Evolutionary conservation across 1,140 invertebrate species (phyloP).

Genomic region (Drosophila suzukii): DNA sequence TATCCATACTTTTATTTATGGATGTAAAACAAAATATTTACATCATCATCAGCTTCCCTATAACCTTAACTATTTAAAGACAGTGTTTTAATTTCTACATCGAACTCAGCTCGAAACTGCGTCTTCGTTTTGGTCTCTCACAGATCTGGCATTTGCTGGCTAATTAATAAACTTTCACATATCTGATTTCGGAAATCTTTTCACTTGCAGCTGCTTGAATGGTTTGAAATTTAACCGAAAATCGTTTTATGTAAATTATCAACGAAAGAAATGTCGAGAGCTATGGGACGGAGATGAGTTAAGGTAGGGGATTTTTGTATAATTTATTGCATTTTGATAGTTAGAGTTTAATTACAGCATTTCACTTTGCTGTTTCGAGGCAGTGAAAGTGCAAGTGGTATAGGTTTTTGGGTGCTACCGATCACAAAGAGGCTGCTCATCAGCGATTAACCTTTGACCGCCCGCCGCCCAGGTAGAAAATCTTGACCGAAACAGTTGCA

Average conservation of each 20-base stretch:
- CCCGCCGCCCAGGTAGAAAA: slow-evolving; percentile 53
- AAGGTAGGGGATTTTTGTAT: slow-evolving; percentile 40
- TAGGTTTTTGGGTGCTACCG: slow-evolving; percentile 2
- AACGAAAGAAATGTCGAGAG: slow-evolving; percentile 32
- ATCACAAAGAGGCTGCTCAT: slow-evolving; percentile 13
- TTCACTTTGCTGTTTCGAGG: slow-evolving; percentile 29
- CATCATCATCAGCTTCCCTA: background rate
- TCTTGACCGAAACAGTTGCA: slow-evolving; percentile 41
- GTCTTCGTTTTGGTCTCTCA: slow-evolving; percentile 10
- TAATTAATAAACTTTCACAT: slow-evolving; percentile 83
- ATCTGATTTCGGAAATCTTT: slow-evolving; percentile 64
- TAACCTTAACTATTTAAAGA: background rate
- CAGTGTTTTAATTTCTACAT: background rate
- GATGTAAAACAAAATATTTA: background rate
- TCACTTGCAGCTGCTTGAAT: slow-evolving; percentile 66
- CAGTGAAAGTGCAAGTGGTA: slow-evolving; percentile 48
- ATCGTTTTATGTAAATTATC: slow-evolving; percentile 75
- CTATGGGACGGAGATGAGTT: slow-evolving; percentile 36
- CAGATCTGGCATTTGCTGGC: slow-evolving; percentile 45
- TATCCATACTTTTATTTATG: too few relatives aligned
- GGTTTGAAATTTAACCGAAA: slow-evolving; percentile 46
- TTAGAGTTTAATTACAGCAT: slow-evolving; percentile 77
- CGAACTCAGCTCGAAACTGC: slow-evolving; percentile 1
- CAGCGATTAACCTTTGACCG: slow-evolving; percentile 62
- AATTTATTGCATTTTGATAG: slow-evolving; percentile 78